These are phyloP conservation scores for Cryptops parisi DNA, from an alignment of 2,888 invertebrate genomes.

Conservation along the genomic window DNA sequence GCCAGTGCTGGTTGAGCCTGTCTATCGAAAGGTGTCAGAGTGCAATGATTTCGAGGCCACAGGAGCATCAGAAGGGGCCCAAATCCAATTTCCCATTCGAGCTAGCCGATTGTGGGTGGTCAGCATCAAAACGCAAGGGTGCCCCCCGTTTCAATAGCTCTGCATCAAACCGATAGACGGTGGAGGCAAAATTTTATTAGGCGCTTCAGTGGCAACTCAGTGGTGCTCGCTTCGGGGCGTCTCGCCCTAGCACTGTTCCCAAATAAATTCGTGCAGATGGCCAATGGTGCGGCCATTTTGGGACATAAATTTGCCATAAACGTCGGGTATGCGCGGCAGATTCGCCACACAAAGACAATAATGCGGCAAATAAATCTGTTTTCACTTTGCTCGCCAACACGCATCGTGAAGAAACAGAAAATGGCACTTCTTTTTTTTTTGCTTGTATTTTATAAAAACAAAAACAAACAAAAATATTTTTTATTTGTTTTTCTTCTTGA, in stretches of 20 bases:
- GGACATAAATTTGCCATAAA: background rate
- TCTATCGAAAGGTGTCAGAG: background rate
- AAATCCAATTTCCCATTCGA: background rate
- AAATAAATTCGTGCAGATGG: background rate
- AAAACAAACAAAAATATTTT: no score
- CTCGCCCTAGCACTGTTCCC: background rate
- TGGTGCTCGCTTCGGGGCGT: background rate
- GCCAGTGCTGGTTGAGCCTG: no score
- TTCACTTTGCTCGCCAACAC: background rate
- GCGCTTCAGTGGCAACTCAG: background rate
- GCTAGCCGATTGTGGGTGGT: background rate
- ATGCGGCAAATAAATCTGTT: background rate
- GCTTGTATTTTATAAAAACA: no score
- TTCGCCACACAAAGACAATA: background rate
- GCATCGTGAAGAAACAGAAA: background rate
- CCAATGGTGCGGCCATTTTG: background rate
- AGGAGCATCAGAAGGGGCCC: background rate
- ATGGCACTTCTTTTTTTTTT: background rate
- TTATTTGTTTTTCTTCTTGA: no score
- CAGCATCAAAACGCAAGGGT: background rate
- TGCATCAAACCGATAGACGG: background rate
- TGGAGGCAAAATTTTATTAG: background rate
- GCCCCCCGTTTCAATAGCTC: background rate
- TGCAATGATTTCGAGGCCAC: background rate
- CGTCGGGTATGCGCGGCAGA: background rate